Percentiles rank a stretch among this genome's conserved stretches.
Evolutionary conservation across 2,888 invertebrate genomes (phyloP).

Genomic region (Drosophila kanekoi): DNA sequence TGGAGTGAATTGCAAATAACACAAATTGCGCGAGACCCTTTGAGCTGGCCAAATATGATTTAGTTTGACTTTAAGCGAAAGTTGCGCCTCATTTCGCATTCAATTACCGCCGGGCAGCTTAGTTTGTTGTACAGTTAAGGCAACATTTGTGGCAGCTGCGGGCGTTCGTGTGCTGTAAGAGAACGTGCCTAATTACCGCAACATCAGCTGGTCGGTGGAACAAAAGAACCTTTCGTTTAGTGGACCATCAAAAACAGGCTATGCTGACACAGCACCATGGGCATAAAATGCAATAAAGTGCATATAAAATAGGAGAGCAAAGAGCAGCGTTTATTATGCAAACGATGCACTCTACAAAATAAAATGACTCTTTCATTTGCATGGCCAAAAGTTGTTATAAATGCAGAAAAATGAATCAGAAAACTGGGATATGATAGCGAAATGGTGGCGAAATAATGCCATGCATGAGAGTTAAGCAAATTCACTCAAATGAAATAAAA

Average conservation of each 20-base stretch:
- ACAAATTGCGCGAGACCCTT: not conserved
- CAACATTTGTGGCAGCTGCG: slow-evolving; percentile 23
- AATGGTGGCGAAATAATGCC: not conserved
- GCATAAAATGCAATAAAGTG: slow-evolving; percentile 15
- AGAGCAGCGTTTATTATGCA: slow-evolving; percentile 4
- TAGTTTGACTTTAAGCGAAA: slow-evolving; percentile 1
- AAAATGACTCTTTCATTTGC: slow-evolving; percentile 10
- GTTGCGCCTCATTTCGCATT: slow-evolving; percentile 14
- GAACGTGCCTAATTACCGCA: slow-evolving; percentile 58
- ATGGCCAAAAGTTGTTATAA: slow-evolving; percentile 1
- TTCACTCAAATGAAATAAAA: too few species aligned
- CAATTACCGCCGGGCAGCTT: slow-evolving; percentile 31
- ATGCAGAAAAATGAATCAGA: slow-evolving; percentile 6
- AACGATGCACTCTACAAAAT: not conserved
- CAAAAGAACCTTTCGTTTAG: slow-evolving; percentile 19
- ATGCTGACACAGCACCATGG: slow-evolving; percentile 27
- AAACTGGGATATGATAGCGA: not conserved
- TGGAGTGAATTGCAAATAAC: slow-evolving; percentile 17
- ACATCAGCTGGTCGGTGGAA: slow-evolving; percentile 38
- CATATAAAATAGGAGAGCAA: not conserved
- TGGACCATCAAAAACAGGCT: slow-evolving; percentile 38
- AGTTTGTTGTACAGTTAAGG: slow-evolving; percentile 17
- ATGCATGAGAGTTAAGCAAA: too few species aligned
- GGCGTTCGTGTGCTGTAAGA: not conserved
- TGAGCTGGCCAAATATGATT: slow-evolving; percentile 5